Conservation (phyloP, 2,888 invertebrate species). For the Agelastica alni region DNA sequence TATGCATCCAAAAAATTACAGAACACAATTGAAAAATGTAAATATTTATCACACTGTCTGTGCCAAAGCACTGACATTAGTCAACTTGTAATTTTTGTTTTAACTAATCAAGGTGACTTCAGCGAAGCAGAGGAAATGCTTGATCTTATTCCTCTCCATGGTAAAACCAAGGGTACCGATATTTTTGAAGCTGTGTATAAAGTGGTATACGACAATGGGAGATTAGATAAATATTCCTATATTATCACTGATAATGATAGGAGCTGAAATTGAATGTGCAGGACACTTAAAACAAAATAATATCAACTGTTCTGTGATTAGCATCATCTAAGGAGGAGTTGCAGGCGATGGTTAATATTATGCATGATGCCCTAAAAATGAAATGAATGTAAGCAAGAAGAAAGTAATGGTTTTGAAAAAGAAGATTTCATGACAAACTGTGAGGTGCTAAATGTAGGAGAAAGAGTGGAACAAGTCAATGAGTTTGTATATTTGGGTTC, state of each 20-base stretch:
- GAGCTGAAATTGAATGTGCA: background rate
- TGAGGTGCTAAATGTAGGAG: too few species aligned
- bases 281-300: background rate
- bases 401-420: too few species aligned
- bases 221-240: conserved; percentile 12
- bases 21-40: too few species aligned
- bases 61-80: background rate
- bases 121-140: conserved; percentile 31
- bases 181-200: conserved; percentile 23
- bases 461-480: too few species aligned
- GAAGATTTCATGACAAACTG: too few species aligned
- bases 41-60: background rate
- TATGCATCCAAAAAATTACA: conserved; percentile 12
- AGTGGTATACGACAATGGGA: conserved; percentile 12
- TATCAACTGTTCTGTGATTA: too few species aligned
- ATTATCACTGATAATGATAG: conserved; percentile 3
- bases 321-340: too few species aligned
- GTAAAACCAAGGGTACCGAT: conserved; percentile 31
- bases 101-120: conserved; percentile 15
- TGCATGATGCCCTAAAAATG: too few species aligned
- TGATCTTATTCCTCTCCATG: conserved; percentile 32
- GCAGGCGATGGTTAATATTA: too few species aligned
- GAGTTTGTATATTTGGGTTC: too few species aligned
- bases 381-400: too few species aligned
- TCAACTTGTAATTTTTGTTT: conserved; percentile 14